phyloP scores from a whole-genome alignment of 2,797 vertebrate genomes.

The Paratrypauchen microcephalus region DNA sequence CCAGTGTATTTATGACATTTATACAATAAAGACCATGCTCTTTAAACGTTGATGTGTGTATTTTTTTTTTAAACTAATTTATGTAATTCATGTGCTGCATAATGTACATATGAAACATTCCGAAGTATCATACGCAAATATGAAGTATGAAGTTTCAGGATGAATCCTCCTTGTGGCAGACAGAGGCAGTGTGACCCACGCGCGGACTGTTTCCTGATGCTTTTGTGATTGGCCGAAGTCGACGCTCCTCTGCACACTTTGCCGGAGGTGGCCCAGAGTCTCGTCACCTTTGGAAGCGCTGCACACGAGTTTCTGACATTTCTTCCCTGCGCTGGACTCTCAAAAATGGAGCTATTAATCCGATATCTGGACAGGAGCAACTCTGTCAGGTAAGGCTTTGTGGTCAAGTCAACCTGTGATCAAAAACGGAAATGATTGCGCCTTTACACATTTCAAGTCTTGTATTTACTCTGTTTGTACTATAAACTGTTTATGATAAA shows the following conservation, averaged over 20 bases:
- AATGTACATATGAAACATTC: neutral
- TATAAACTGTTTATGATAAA: too few species aligned
- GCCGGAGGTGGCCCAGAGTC: neutral
- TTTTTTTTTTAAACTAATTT: neutral
- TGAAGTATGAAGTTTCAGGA: too few species aligned
- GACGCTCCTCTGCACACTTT: conserved; percentile 4
- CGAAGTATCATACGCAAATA: neutral
- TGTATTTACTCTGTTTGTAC: neutral
- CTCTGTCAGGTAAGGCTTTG: conserved; percentile 45
- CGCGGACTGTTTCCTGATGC: neutral
- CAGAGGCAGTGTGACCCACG: neutral
- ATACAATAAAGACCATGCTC: neutral
- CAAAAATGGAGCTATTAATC: conserved; percentile 64
- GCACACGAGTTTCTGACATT: neutral
- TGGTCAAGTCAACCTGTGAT: neutral
- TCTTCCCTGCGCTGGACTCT: neutral
- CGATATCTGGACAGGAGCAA: conserved; percentile 65
- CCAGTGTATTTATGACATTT: neutral
- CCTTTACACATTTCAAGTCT: neutral
- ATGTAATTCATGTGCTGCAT: neutral
- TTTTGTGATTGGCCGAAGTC: conserved; percentile 55
- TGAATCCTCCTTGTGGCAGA: neutral
- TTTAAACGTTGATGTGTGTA: neutral
- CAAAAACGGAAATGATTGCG: neutral
- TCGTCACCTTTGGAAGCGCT: neutral